A percentile compares a stretch with the other conserved stretches of the same genome.
These are phyloP conservation scores for Copidosoma aretas DNA, from an alignment of 2,888 invertebrate species.

Conservation along the genomic window DNA sequence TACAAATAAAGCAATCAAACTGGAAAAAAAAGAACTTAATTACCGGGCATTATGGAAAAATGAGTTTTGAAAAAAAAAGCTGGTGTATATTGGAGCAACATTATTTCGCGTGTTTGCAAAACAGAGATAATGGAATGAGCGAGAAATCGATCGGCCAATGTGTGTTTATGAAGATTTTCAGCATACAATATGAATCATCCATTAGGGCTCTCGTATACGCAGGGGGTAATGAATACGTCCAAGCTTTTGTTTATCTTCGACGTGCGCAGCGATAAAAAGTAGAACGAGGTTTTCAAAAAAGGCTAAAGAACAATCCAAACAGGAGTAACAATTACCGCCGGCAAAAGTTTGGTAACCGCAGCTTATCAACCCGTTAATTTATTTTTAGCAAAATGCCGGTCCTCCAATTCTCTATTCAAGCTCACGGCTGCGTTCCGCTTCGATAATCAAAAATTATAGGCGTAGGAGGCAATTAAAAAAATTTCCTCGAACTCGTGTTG, in stretches of 20 bases:
- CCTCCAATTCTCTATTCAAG: too few species aligned
- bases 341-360: too few species aligned
- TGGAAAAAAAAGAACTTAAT: too few species aligned
- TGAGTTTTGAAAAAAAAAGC: background rate
- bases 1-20: too few species aligned
- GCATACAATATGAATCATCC: background rate
- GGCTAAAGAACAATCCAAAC: background rate
- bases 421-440: too few species aligned
- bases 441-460: too few species aligned
- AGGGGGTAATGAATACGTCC: constrained; percentile 10
- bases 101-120: background rate
- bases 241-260: constrained; percentile 7
- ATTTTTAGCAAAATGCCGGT: too few species aligned
- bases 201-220: background rate
- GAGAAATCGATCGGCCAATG: constrained; percentile 20
- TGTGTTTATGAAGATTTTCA: constrained; percentile 19
- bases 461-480: too few species aligned
- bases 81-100: background rate
- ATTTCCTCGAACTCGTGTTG: too few species aligned
- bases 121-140: constrained; percentile 8
- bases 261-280: constrained; percentile 18
- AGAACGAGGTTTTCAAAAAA: constrained; percentile 17
- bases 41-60: too few species aligned
- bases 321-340: too few species aligned
- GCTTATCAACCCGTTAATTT: too few species aligned